Percentiles rank a stretch among this genome's conserved stretches.
Conservation (phyloP, 2,888 invertebrate species). For the Marasmarcha lunaedactyla region DNA sequence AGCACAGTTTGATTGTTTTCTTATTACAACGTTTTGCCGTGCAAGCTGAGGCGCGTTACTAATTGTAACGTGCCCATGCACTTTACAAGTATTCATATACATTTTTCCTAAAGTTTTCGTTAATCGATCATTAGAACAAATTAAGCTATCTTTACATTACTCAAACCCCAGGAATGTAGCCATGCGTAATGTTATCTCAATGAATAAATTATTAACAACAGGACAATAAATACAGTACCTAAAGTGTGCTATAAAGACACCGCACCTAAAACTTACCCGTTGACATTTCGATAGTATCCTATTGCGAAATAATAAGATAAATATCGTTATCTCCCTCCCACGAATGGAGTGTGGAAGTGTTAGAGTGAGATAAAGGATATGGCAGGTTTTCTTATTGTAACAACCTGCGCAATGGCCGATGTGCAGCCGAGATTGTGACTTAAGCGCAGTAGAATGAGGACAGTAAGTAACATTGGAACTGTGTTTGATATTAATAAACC, state of each 20-base stretch:
- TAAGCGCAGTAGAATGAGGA: background rate
- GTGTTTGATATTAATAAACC: no score
- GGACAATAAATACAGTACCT: constrained; percentile 3
- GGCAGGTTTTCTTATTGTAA: constrained; percentile 20
- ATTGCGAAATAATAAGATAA: constrained; percentile 24
- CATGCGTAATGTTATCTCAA: constrained; percentile 5
- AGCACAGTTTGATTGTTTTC: no score
- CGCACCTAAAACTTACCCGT: constrained; percentile 21
- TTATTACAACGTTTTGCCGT: no score
- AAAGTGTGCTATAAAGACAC: constrained; percentile 9
- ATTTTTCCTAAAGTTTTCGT: no score
- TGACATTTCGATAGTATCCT: constrained; percentile 33
- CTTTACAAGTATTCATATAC: no score
- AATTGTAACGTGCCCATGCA: no score
- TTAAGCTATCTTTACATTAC: no score
- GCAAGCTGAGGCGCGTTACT: no score
- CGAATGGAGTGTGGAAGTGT: constrained; percentile 3
- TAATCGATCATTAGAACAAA: no score
- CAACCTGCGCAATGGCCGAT: constrained; percentile 29
- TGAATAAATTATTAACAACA: background rate
- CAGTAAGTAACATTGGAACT: no score
- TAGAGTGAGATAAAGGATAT: constrained; percentile 7
- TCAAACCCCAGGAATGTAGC: no score
- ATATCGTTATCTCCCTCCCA: constrained; percentile 16
- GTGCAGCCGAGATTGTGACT: constrained; percentile 23